These are phyloP conservation scores for Podocnemis expansa DNA, from an alignment of 2,113 vertebrate species.

Conservation along the genomic window DNA sequence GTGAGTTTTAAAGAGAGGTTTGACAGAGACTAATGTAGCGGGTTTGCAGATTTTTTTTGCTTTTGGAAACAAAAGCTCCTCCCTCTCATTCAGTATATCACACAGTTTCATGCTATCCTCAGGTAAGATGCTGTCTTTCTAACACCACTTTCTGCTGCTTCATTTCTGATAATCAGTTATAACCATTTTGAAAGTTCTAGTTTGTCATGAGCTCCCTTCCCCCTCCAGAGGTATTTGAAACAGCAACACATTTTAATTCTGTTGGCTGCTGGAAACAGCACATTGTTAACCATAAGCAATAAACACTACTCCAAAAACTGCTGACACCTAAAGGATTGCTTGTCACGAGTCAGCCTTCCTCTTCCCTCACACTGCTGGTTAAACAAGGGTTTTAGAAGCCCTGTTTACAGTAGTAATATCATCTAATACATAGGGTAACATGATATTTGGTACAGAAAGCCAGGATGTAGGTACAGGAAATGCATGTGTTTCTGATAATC, in stretches of 20 bases:
- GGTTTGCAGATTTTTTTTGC: not conserved
- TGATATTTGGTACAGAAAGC: not conserved
- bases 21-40: not conserved
- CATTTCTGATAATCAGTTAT: not conserved
- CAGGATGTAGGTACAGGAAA: not conserved
- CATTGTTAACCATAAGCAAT: not conserved
- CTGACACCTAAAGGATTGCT: slow-evolving; percentile 13
- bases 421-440: not conserved
- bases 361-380: not conserved
- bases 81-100: slow-evolving; percentile 25
- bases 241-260: not conserved
- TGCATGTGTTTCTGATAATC: not conserved
- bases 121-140: not conserved
- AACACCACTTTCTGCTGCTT: slow-evolving; percentile 7
- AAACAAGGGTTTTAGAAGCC: not conserved
- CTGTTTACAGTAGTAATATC: not conserved
- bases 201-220: not conserved
- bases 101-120: not conserved
- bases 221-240: not conserved
- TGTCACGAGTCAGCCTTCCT: not conserved
- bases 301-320: not conserved
- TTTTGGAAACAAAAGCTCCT: not conserved
- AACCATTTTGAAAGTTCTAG: not conserved
- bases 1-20: not conserved
- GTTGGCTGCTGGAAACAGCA: not conserved